phyloP scores from a whole-genome alignment of 53 echinoderm and acorn worm genomes.

The Astropecten irregularis region DNA sequence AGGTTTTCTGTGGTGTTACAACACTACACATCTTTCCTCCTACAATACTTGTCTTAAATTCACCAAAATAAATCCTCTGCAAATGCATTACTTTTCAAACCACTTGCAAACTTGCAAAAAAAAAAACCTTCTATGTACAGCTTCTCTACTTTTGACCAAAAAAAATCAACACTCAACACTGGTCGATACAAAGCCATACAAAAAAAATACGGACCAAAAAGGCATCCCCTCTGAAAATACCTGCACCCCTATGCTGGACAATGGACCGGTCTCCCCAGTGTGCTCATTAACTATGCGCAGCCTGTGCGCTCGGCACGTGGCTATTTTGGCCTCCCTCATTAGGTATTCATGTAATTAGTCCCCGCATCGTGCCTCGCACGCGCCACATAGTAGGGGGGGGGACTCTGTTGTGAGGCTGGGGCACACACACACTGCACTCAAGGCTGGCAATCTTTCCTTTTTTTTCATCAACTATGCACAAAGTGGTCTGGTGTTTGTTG shows the following conservation, averaged over 20 bases:
- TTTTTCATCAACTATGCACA: slow-evolving; percentile 19
- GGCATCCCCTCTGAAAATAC: neutral
- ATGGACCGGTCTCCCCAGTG: neutral
- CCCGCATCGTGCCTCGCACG: slow-evolving; percentile 41
- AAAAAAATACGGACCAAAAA: neutral
- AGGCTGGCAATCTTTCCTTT: slow-evolving; percentile 28
- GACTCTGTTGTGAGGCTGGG: neutral
- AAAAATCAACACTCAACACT: neutral
- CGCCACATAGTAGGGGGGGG: neutral
- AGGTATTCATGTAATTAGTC: slow-evolving; percentile 60
- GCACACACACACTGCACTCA: neutral
- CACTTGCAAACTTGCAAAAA: no score
- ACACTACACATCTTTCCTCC: no score
- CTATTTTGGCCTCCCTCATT: slow-evolving; percentile 18
- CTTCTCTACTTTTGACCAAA: no score
- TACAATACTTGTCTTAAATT: no score
- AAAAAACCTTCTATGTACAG: no score
- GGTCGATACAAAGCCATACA: neutral
- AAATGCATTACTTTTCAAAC: no score
- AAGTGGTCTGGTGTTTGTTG: neutral
- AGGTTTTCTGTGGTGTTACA: no score
- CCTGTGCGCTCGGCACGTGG: slow-evolving; percentile 33
- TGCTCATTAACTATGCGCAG: slow-evolving; percentile 53
- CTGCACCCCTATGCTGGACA: slow-evolving; percentile 10
- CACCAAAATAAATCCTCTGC: no score